These are phyloP conservation scores for Hestina assimilis DNA, from an alignment of 1,140 invertebrate species.

Conservation along the genomic window DNA sequence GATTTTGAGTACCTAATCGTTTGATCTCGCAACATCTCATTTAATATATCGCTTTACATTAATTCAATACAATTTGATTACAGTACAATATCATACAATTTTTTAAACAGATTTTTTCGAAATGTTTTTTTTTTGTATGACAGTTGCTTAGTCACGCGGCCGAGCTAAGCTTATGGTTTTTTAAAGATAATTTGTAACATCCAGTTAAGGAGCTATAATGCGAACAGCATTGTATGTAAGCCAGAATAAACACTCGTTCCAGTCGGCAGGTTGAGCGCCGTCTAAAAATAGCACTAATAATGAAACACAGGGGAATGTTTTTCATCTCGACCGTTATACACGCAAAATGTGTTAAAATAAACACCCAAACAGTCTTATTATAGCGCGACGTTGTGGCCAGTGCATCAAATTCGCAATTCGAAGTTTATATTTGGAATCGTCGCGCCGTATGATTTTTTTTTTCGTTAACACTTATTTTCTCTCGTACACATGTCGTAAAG, in stretches of 20 bases:
- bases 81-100: conserved; percentile 23
- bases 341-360: conserved; percentile 78
- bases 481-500: conserved; percentile 40
- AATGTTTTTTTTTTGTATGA: background rate
- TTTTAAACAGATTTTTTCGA: background rate
- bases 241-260: conserved; percentile 68
- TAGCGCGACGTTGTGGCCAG: conserved; percentile 71
- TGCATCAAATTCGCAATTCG: conserved; percentile 69
- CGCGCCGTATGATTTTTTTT: conserved; percentile 65
- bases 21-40: conserved; percentile 54
- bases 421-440: conserved; percentile 61
- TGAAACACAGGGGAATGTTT: conserved; percentile 76
- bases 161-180: background rate
- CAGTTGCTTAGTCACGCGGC: background rate
- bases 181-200: conserved; percentile 23
- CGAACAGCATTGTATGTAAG: conserved; percentile 68
- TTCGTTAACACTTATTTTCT: conserved; percentile 35
- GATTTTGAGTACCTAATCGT: conserved; percentile 63
- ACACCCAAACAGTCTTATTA: conserved; percentile 73
- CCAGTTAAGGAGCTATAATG: conserved; percentile 54
- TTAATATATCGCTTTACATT: conserved; percentile 62
- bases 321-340: conserved; percentile 73
- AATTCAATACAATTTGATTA: conserved; percentile 59
- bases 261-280: conserved; percentile 67
- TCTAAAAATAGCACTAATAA: conserved; percentile 76